A percentile compares a stretch with the other conserved stretches of the same genome.
Conservation (phyloP, 2,113 vertebrate species). For the Corythornis madagascariensis region DNA sequence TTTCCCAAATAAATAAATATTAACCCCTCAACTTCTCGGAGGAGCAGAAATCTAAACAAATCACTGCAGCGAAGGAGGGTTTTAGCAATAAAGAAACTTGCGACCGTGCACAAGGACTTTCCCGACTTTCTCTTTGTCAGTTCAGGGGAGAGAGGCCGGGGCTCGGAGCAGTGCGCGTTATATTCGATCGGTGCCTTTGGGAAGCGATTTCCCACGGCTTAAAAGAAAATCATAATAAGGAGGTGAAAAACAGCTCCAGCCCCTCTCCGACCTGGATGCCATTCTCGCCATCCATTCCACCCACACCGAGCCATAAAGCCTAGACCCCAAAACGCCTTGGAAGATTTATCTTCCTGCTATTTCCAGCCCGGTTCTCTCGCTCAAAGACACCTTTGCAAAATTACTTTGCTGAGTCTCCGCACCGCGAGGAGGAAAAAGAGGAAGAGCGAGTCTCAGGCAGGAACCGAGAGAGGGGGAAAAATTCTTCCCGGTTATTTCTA, state of each 20-base stretch:
- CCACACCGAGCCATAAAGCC: background rate
- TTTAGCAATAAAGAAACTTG: slow-evolving; percentile 25
- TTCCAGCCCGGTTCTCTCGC: background rate
- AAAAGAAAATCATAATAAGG: background rate
- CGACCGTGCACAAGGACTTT: background rate
- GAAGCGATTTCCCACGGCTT: background rate
- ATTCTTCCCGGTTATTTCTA: background rate
- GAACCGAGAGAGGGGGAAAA: background rate
- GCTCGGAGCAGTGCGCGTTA: background rate
- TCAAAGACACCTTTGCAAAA: background rate
- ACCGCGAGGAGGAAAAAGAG: background rate
- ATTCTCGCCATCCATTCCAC: background rate
- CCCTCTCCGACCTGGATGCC: background rate
- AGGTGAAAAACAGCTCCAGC: background rate
- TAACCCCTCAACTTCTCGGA: background rate
- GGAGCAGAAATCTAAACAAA: background rate
- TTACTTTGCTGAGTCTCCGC: background rate
- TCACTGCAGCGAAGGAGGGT: background rate
- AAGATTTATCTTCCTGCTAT: background rate
- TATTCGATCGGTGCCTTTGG: background rate
- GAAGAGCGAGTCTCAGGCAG: background rate
- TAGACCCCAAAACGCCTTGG: background rate
- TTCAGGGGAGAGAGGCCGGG: background rate
- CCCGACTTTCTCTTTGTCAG: slow-evolving; percentile 38
- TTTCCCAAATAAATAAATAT: background rate